Evolutionary conservation across 2,113 vertebrate genomes (phyloP), one percentile per base, ranked within the genome.

Genomic region (Myocastor coypus): DNA sequence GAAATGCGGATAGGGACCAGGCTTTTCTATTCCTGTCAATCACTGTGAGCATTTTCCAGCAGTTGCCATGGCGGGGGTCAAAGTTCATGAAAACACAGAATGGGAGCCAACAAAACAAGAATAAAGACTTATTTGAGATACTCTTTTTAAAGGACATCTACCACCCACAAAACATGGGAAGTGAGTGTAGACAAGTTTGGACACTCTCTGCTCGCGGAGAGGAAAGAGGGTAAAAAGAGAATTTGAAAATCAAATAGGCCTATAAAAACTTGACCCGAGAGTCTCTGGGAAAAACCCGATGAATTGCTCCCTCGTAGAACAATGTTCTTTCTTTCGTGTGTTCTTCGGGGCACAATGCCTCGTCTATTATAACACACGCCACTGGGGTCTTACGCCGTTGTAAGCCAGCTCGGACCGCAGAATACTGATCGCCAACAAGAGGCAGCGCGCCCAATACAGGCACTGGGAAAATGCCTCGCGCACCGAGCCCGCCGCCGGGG

Each of bases 1-100:
- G 99, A 99, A 99, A 99, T 99, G 99, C 99, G 99, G 99, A 99
- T 98, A 98, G 98, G 99, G 99, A 99, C 98, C 98, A 98, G 97
- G 99, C 99, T 99, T 99, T 99, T 99, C 99, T 99, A 99, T 99
- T 99, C 99, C 99, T 99, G 99, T 99, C 99, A 99, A 99, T 99
- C 99, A 99, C 99, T 98, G 99, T 98, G 99, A 99, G 99, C 99
- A 99, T 99, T 99, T 99, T 99, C 98, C 98, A 97, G 99, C 99
- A 99, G 99, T 99, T 99, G 99, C 99, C 99, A 99, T 99, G 99
- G 99, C 98, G 98, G 98, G 98, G 99, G 99, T 99, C 99, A 99
- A 99, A 99, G 99, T 99, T 99, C 99, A 99, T 99, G 99, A 99
- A 99, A 99, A 99, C 99, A 99, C 98, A 99, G 99, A 99, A 99